Evolutionary conservation across 2,888 invertebrate genomes (phyloP), one percentile per base, ranked within the genome.

Genomic region (Sphecodes monilicornis): DNA sequence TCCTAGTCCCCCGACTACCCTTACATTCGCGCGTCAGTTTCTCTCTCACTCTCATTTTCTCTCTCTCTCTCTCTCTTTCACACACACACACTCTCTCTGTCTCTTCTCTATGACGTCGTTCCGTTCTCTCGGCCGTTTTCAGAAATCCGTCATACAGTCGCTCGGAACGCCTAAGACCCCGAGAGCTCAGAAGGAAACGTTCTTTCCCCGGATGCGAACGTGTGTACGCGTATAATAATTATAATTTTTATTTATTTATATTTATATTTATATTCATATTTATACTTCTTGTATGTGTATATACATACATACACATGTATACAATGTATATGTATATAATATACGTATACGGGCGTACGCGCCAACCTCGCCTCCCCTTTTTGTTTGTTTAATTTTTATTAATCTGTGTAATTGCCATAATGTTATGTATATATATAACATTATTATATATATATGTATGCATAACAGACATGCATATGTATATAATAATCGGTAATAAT

Each of bases 401-500:
- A 82, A 89, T 86, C 82, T 87, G 66, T 85, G 82, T 84, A 86
- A 88, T 87, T 83, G 80, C 85, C 86, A 84, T 86, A 90, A 76
- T 86, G 76, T 90, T 79, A 87, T 91, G 86, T 90, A 89, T 76
- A 80, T 64, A 64, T 66, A 66, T 66, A 66, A 66, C 11, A 66
- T 66, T 66, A 66, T 36, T 82, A 86, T 69, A 87, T 90, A 88
- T 91, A 36, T 66, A 36, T 66, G 32, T 36, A 66, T 36, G 32
- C 4, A 4, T 22, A 36, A 4, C 8, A 1, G 5, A 32, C 32
- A 36, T 36, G 32, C 32, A 66, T 66, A 66, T 22, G 36, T 66
- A 66, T 36, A 36, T 66, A 66, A 86, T 86, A 88, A 90, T 89
- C 82, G 86, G 84, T 90, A 88, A 87, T 91, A 89, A 90, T 92